Evolutionary conservation across 2,113 vertebrate genomes (phyloP), one percentile per base, ranked within the genome.

Genomic region (Corythaeola cristata): DNA sequence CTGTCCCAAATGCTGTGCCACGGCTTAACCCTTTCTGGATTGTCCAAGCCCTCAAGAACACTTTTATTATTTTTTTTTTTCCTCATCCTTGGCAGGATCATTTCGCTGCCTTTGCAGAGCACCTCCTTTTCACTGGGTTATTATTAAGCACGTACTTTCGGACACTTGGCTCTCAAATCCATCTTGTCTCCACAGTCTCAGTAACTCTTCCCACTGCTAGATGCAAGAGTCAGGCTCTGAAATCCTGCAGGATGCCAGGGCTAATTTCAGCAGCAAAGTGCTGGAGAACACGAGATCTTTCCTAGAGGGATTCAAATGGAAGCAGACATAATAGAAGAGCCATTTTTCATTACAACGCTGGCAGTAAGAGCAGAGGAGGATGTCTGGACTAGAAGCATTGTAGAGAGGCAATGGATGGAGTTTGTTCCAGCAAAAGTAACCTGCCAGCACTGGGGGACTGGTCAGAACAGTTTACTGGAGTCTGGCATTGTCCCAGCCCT

Each of bases 251-350:
- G 83, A 68, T 89, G 92, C 88, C 93, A 94, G 92, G 1, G 95
- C 95, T 96, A 94, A 96, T 94, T 96, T 96, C 93, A 94, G 95
- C 93, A 96, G 92, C 93, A 78, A 95, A 71, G 90, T 73, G 72
- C 92, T 92, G 93, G 83, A 94, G 93, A 81, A 71, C 90, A 77
- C 39, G 19, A 91, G 85, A 71, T 71, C 79, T 72, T 94, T 96
- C 96, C 96, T 96, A 90, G 93, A 96, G 96, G 96, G 82, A 91
- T 39, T 94, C 82, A 3, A 16, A 74, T 93, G 93, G 95, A 89
- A 97, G 96, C 92, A 96, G 93, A 96, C 93, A 84, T 30, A 18
- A 74, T 33, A 90, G 79, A 75, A 74, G 66, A 85, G 85, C 95
- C 86, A 75, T 93, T 93, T 86, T 89, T 92, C 83, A 86, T 81